phyloP scores from a whole-genome alignment of 2,888 invertebrate genomes.

The Erebia palarica region DNA sequence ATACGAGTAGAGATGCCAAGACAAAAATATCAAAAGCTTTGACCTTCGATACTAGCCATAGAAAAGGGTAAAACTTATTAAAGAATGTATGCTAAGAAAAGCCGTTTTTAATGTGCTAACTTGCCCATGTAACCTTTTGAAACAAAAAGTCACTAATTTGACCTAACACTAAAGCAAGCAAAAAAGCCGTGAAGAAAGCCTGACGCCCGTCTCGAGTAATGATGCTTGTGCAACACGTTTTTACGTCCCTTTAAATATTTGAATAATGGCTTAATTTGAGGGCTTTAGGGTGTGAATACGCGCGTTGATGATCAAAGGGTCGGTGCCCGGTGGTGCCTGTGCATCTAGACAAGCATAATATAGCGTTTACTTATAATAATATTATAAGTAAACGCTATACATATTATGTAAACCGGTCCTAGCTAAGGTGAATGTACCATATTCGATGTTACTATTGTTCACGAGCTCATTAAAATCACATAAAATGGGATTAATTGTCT shows the following conservation, averaged over 20 bases:
- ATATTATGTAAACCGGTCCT: background rate
- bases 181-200: slow-evolving; percentile 3
- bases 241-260: slow-evolving; percentile 17
- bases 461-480: too few relatives aligned
- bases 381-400: too few relatives aligned
- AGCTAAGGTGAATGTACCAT: background rate
- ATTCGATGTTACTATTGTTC: too few relatives aligned
- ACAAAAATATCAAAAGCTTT: too few relatives aligned
- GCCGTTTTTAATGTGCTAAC: too few relatives aligned
- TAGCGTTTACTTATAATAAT: background rate
- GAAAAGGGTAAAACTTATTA: too few relatives aligned
- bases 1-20: too few relatives aligned
- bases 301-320: slow-evolving; percentile 20
- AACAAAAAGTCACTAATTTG: background rate
- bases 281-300: slow-evolving; percentile 8
- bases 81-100: too few relatives aligned
- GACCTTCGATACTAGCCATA: too few relatives aligned
- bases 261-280: slow-evolving; percentile 30
- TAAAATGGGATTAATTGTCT: too few relatives aligned
- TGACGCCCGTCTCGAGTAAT: background rate
- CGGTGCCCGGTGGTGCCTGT: background rate
- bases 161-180: slow-evolving; percentile 5
- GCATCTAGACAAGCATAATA: background rate
- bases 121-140: background rate
- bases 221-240: slow-evolving; percentile 1